Evolutionary conservation across 1,140 invertebrate genomes (phyloP).

Genomic region (Cotesia vestalis): DNA sequence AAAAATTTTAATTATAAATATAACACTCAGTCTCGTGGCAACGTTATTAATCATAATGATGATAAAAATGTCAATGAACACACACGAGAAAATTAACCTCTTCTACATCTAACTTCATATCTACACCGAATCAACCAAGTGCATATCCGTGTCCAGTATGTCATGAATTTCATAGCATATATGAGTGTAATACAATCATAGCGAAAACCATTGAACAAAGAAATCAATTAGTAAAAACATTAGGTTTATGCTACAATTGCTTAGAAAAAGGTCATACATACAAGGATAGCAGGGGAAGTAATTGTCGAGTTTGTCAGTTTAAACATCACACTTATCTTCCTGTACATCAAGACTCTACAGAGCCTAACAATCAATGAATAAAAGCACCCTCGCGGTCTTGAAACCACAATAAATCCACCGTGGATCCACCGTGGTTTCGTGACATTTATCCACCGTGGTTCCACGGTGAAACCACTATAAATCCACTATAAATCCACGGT

Average conservation of each 20-base stretch:
- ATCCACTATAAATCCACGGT: too few relatives aligned
- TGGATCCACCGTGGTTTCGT: too few relatives aligned
- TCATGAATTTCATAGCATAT: conserved; percentile 31
- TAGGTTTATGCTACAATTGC: conserved; percentile 41
- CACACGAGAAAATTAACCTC: too few relatives aligned
- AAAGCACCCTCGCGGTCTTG: too few relatives aligned
- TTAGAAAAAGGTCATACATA: conserved; percentile 34
- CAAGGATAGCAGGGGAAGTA: conserved; percentile 24
- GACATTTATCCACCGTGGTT: too few relatives aligned
- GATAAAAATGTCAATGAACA: too few relatives aligned
- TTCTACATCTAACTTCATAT: neutral
- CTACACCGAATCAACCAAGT: neutral
- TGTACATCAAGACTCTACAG: conserved; percentile 2
- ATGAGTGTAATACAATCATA: conserved; percentile 29
- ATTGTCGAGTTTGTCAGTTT: conserved; percentile 25
- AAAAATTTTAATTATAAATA: too few relatives aligned
- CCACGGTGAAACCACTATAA: too few relatives aligned
- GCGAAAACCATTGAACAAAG: conserved; percentile 20
- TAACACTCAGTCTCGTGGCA: too few relatives aligned
- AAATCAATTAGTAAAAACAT: conserved; percentile 26
- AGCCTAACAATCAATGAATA: neutral
- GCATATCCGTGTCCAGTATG: neutral
- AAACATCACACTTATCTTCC: conserved; percentile 38
- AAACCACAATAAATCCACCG: too few relatives aligned
- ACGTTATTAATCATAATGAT: neutral